These are phyloP conservation scores for Deroptyus accipitrinus DNA, from an alignment of 2,113 vertebrate genomes.

Conservation along the genomic window DNA sequence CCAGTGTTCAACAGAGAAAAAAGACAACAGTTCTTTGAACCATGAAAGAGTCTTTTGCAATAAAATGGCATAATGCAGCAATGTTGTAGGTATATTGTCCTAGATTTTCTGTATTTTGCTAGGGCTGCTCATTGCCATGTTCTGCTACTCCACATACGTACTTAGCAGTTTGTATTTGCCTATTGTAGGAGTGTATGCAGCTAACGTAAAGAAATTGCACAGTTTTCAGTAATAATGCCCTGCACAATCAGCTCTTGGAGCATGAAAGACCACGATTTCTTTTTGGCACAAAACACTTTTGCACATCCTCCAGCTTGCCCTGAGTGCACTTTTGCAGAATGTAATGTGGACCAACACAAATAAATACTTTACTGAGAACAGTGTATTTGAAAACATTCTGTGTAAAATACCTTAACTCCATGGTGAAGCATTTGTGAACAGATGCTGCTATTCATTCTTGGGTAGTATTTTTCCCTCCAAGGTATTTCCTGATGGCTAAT, in stretches of 20 bases:
- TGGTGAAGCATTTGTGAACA: not conserved
- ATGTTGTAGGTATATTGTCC: not conserved
- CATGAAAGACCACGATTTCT: not conserved
- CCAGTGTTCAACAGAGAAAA: not conserved
- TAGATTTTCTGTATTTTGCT: not conserved
- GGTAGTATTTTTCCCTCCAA: not conserved
- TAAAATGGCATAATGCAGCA: not conserved
- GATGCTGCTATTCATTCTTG: not conserved
- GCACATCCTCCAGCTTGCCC: not conserved
- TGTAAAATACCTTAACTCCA: not conserved
- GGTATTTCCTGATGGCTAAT: not conserved
- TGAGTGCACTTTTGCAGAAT: not conserved
- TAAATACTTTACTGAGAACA: not conserved
- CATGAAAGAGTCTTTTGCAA: not conserved
- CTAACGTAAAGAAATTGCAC: not conserved
- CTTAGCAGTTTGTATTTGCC: not conserved
- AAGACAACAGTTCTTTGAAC: not conserved
- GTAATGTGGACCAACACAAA: not conserved
- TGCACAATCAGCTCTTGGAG: not conserved
- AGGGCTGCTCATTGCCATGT: not conserved
- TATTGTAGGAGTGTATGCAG: not conserved
- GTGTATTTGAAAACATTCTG: not conserved
- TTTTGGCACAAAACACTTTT: not conserved
- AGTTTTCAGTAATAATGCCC: accelerated
- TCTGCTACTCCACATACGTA: not conserved